Percentiles rank a stretch among this genome's conserved stretches.
Conservation (phyloP, 2,888 invertebrate genomes). For the Dasysyrphus albostriatus region DNA sequence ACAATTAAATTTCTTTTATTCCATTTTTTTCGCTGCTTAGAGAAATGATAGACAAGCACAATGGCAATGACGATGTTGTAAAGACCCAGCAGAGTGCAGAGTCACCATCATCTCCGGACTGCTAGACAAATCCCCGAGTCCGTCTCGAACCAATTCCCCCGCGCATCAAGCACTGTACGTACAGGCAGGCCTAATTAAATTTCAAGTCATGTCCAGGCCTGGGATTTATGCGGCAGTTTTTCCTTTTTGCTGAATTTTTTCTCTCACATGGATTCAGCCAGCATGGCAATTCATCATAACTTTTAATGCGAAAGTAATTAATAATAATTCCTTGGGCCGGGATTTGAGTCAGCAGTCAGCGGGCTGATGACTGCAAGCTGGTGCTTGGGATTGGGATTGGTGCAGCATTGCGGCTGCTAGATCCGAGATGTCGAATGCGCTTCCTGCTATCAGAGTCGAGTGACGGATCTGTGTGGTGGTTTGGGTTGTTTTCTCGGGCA, state of each 20-base stretch:
- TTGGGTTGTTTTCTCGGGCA: slow-evolving; percentile 52
- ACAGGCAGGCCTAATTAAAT: slow-evolving; percentile 67
- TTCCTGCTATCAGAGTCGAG: slow-evolving; percentile 62
- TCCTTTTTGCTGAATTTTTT: slow-evolving; percentile 52
- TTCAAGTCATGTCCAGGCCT: slow-evolving; percentile 73
- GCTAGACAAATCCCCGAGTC: slow-evolving; percentile 48
- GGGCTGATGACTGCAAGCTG: slow-evolving; percentile 48
- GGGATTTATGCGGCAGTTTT: slow-evolving; percentile 68
- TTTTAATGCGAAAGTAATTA: slow-evolving; percentile 76
- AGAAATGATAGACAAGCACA: slow-evolving; percentile 72
- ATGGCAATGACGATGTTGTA: slow-evolving; percentile 49
- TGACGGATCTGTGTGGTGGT: slow-evolving; percentile 58
- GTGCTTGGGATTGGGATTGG: not conserved
- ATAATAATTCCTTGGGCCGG: slow-evolving; percentile 71
- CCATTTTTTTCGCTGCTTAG: slow-evolving; percentile 33
- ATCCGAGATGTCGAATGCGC: slow-evolving; percentile 49
- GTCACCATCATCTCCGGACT: slow-evolving; percentile 15
- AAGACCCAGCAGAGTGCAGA: slow-evolving; percentile 32
- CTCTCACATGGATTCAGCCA: slow-evolving; percentile 67
- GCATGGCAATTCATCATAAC: slow-evolving; percentile 74
- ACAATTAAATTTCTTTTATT: slow-evolving; percentile 75
- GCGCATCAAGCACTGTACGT: not conserved
- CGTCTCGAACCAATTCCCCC: slow-evolving; percentile 48
- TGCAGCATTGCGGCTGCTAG: slow-evolving; percentile 33
- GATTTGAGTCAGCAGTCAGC: slow-evolving; percentile 43